Conservation (phyloP, 2,888 invertebrate species). For the Eupithecia insigniata region DNA sequence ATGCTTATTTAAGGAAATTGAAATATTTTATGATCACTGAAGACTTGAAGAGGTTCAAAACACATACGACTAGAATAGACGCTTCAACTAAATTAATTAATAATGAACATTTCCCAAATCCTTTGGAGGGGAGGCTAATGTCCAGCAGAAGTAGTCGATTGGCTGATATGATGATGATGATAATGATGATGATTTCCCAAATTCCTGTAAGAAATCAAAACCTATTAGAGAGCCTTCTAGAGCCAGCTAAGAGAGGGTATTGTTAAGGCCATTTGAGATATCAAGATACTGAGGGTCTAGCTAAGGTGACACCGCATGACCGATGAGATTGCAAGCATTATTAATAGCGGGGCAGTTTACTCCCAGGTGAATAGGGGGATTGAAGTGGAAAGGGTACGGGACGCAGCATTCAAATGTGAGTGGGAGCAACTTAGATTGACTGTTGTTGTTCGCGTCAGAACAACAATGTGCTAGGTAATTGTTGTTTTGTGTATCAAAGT, state of each 20-base stretch:
- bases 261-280: slow-evolving; percentile 14
- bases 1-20: background rate
- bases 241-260: background rate
- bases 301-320: slow-evolving; percentile 39
- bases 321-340: slow-evolving; percentile 37
- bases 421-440: slow-evolving; percentile 16
- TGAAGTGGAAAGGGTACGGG: slow-evolving; percentile 4
- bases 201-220: background rate
- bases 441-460: too few relatives aligned
- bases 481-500: background rate
- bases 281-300: slow-evolving; percentile 15
- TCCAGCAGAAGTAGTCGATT: too few relatives aligned
- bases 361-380: slow-evolving; percentile 24
- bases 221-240: background rate
- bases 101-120: background rate
- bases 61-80: background rate
- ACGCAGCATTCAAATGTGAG: slow-evolving; percentile 14
- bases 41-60: background rate
- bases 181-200: too few relatives aligned
- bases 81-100: background rate
- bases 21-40: background rate
- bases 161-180: too few relatives aligned
- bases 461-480: background rate
- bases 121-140: too few relatives aligned
- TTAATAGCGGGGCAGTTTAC: slow-evolving; percentile 28